These are phyloP conservation scores for Lutjanus argentimaculatus DNA, from an alignment of 2,797 vertebrate genomes.

Conservation along the genomic window DNA sequence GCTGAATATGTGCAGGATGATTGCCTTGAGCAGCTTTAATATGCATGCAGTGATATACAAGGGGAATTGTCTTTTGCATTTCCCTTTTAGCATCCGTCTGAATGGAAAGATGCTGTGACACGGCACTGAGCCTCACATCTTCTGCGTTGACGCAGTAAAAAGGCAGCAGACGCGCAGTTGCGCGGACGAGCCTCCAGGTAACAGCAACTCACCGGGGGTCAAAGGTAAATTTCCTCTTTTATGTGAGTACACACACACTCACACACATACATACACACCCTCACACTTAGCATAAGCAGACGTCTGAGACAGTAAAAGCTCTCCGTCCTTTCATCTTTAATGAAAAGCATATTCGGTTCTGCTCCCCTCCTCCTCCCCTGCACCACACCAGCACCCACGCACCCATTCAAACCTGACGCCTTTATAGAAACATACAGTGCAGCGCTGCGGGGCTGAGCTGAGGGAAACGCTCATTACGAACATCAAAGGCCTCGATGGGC, in stretches of 20 bases:
- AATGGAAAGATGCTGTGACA: not conserved
- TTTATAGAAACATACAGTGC: constrained; percentile 66
- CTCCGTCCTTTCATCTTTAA: constrained; percentile 79
- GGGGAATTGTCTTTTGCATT: not conserved
- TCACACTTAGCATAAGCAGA: constrained; percentile 64
- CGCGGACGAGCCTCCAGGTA: constrained; percentile 41
- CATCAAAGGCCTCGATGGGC: constrained; percentile 72
- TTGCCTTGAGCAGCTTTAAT: constrained; percentile 3
- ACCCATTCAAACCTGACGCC: constrained; percentile 57
- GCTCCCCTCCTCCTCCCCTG: constrained; percentile 42
- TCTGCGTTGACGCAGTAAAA: constrained; percentile 6
- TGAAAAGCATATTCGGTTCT: constrained; percentile 76
- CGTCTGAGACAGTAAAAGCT: constrained; percentile 75
- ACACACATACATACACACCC: constrained; percentile 33
- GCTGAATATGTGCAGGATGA: constrained; percentile 1
- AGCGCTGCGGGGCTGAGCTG: constrained; percentile 65
- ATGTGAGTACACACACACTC: constrained; percentile 40
- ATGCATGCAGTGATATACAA: not conserved
- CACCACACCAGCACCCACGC: constrained; percentile 63
- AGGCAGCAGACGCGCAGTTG: constrained; percentile 1
- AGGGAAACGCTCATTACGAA: constrained; percentile 74
- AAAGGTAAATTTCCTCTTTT: constrained; percentile 58
- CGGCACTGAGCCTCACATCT: not conserved
- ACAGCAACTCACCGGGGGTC: constrained; percentile 30
- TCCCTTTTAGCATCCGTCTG: not conserved